Evolutionary conservation across 2,113 vertebrate species (phyloP), one percentile per base, ranked within the genome.

Genomic region (Mesocricetus auratus): DNA sequence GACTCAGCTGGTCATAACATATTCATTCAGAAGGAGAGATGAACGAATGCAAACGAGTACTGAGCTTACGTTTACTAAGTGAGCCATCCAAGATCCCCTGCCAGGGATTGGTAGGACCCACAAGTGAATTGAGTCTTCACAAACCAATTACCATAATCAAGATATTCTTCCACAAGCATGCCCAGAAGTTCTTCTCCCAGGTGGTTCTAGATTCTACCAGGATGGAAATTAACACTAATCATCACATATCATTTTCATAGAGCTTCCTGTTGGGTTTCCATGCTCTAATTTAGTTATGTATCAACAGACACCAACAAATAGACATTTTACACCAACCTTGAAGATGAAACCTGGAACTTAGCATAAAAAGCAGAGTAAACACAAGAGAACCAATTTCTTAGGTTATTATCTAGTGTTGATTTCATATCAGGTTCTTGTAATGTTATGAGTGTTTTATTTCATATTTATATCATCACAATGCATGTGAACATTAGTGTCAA

Each of bases 301-400:
- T 64, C 8, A 15, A 15, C 2, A 94, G 26, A 12, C 39, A 74
- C 17, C 16, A 36, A 36, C 60, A 53, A 45, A 24, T 62, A 90
- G 64, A 75, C n/a, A 64, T 81, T 58, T 93, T 42, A 79, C 53
- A 31, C 45, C 68, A 60, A 26, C 17, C 13, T 89, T 53, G 60
- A 86, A 88, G 5, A 78, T 36, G 19, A 88, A 95, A 94, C 53
- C 56, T 5, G 77, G 42, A 94, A n/a, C n/a, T n/a, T n/a, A n/a
- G n/a, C n/a, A n/a, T n/a, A n/a, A n/a, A n/a, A n/a, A n/a, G n/a
- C n/a, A n/a, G n/a, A 89, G 13, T 68, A 93, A 39, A 86, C 8
- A 81, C 29, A 75, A 86, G 5, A 71, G 15, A 86, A 64, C 33
- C 1, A 42, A 53, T 58, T 88, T 94, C 26, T 66, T 89, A 87